Conservation (phyloP, 92 coral and sea anemone genomes). For the Porites evermanni region DNA sequence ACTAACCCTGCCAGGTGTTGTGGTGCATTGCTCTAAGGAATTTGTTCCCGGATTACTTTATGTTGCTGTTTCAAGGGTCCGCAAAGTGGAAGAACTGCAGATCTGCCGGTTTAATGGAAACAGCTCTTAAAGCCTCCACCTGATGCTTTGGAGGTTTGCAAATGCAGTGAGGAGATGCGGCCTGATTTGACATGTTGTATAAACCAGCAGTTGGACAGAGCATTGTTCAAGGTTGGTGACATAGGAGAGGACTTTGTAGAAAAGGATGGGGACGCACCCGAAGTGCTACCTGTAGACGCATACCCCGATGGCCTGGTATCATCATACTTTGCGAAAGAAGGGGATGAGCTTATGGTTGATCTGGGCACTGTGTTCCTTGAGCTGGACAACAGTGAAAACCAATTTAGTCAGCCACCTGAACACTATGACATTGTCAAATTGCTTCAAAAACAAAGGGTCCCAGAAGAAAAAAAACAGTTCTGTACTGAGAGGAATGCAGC, state of each 20-base stretch:
- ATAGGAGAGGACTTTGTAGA: slow-evolving; percentile 4
- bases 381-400: slow-evolving; percentile 7
- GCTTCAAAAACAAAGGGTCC: background rate
- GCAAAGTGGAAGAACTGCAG: slow-evolving; percentile 8
- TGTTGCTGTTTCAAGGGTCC: slow-evolving; percentile 51
- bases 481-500: background rate
- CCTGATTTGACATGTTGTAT: slow-evolving; percentile 30
- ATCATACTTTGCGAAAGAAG: slow-evolving; percentile 39
- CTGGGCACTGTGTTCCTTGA: slow-evolving; percentile 18
- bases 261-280: slow-evolving; percentile 40
- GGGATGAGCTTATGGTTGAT: background rate
- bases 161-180: background rate
- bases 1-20: slow-evolving; percentile 34
- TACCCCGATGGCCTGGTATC: slow-evolving; percentile 28
- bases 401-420: slow-evolving; percentile 6
- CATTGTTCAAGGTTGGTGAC: background rate
- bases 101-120: slow-evolving; percentile 8
- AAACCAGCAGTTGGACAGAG: background rate
- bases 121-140: slow-evolving; percentile 31
- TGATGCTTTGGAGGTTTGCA: slow-evolving; percentile 19
- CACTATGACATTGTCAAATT: slow-evolving; percentile 11
- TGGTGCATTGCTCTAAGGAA: slow-evolving; percentile 43
- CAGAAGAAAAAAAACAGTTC: background rate
- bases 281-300: slow-evolving; percentile 31
- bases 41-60: slow-evolving; percentile 52